Percentiles rank a stretch among this genome's conserved stretches.
Conservation (phyloP, 2,113 vertebrate genomes). For the Acrocephalus kingi region DNA sequence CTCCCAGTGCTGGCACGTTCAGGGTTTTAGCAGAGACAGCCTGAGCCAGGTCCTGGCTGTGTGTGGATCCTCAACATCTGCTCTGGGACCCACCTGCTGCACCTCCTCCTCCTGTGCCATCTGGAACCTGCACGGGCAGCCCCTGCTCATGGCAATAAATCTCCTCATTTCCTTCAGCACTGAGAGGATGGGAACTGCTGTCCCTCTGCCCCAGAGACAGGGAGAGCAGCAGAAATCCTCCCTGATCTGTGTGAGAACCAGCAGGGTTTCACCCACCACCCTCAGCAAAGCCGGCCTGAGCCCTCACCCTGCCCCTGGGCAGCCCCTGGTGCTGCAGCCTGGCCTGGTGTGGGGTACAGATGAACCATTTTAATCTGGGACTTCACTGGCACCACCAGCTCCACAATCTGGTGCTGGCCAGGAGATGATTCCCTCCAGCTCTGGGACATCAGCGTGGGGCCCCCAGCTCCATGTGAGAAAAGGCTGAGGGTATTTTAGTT, state of each 20-base stretch:
- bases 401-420: neutral
- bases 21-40: neutral
- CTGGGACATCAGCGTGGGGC: neutral
- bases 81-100: neutral
- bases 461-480: rapidly evolving
- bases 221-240: neutral
- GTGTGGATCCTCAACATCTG: neutral
- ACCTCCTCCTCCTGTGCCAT: neutral
- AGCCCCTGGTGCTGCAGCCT: neutral
- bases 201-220: neutral
- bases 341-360: neutral
- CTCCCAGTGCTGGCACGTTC: neutral
- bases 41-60: neutral
- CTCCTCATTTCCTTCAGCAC: neutral
- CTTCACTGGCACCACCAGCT: neutral
- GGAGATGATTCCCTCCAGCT: neutral
- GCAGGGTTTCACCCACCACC: neutral
- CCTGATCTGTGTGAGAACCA: neutral
- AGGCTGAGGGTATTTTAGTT: neutral
- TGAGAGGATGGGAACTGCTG: neutral
- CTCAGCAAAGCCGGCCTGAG: rapidly evolving
- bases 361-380: neutral
- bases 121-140: neutral
- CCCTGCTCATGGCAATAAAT: neutral
- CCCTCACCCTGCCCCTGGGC: neutral